A percentile compares a stretch with the other conserved stretches of the same genome.
Evolutionary conservation across 2,113 vertebrate species (phyloP).

Genomic region (Cariama cristata): DNA sequence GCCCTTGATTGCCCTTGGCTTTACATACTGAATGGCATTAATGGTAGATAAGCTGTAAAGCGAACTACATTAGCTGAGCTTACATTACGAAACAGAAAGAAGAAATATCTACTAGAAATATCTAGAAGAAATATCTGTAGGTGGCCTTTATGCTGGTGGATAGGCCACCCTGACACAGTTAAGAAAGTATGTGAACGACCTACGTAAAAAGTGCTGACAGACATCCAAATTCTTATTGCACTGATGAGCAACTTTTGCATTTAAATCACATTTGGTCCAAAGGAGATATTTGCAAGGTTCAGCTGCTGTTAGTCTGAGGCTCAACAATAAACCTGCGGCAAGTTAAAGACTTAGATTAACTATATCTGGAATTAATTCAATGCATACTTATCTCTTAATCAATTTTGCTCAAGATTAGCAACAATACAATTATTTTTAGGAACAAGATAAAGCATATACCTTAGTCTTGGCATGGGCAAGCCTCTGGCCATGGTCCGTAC

Average conservation of each 20-base stretch:
- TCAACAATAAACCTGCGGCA: neutral
- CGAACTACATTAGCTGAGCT: neutral
- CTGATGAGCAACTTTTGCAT: neutral
- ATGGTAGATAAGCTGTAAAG: neutral
- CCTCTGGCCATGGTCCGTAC: neutral
- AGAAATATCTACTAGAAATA: neutral
- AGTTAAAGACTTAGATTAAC: neutral
- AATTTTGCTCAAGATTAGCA: neutral
- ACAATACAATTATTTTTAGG: neutral
- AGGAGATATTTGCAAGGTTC: neutral
- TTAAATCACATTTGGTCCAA: neutral
- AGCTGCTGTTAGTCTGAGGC: neutral
- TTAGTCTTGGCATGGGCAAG: neutral
- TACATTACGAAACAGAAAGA: neutral
- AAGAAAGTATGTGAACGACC: neutral
- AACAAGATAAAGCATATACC: neutral
- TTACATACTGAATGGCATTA: neutral
- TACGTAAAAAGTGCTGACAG: neutral
- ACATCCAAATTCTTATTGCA: neutral
- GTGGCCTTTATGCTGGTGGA: neutral
- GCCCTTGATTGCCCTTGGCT: constrained; percentile 46
- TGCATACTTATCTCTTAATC: neutral
- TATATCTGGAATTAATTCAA: neutral
- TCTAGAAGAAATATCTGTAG: neutral
- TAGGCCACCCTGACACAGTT: neutral